Evolutionary conservation across 2,797 vertebrate species (phyloP), one percentile per base, ranked within the genome.

Genomic region (Chiloscyllium punctatum): DNA sequence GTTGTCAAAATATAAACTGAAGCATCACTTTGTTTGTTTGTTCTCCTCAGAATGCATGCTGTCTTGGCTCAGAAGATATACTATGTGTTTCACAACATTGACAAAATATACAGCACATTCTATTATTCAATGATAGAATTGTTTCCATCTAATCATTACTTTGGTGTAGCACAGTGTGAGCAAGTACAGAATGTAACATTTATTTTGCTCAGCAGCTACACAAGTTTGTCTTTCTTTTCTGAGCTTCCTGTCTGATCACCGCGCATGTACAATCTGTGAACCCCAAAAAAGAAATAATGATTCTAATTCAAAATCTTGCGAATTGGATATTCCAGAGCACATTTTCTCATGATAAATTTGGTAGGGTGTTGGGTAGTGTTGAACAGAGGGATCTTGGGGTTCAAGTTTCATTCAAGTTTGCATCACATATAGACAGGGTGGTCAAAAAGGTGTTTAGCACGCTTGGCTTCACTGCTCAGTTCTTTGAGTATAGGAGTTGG

Each of bases 71-170:
- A 69, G 90, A 92, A 68, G 62, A 69, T 23, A 69, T 68, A 92
- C 66, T 42, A 18, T 25, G 16, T 23, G 4, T 92, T 92, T 51
- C 4, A 21, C 21, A 91, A 62, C 5, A 91, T 66, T 91, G 57
- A 92, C 18, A 53, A n/a, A 68, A 92, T 3, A 2, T 7, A 42
- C 53, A 87, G 51, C 53, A 69, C 18, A 25, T 25, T 37, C n/a
- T 42, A 25, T 92, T 69, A 42, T 92, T 66, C 42, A 69, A 37
- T 68, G 66, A 68, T n/a, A 37, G n/a, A 68, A n/a, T 68, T 23
- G n/a, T 69, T 37, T 69, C 90, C 1, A 92, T 92, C 62, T 69
- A 92, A 69, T 92, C 90, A 92, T 23, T 91, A 57, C 88, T 66
- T n/a, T 68, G 88, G 57, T n/a, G 21, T 33, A 91, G n/a, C 79